phyloP scores from a whole-genome alignment of 2,113 vertebrate species.

The Malurus melanocephalus region DNA sequence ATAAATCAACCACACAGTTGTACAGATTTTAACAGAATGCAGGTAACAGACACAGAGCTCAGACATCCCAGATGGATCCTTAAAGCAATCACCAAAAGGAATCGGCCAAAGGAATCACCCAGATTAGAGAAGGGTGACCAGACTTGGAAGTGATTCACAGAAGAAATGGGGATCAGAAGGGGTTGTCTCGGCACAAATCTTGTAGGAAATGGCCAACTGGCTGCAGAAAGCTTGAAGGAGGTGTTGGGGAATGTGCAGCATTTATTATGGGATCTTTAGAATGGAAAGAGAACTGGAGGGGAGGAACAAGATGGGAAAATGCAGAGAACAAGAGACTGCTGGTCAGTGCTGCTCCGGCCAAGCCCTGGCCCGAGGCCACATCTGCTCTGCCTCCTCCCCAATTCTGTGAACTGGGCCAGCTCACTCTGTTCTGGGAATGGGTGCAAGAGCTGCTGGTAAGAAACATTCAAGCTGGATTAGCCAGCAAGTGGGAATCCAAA shows the following conservation, averaged over 20 bases:
- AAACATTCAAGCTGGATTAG: too few species aligned
- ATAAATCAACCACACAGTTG: background rate
- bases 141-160: rapidly evolving
- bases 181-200: background rate
- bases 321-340: background rate
- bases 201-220: background rate
- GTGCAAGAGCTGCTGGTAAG: too few species aligned
- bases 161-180: background rate
- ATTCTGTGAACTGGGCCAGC: too few species aligned
- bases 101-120: background rate
- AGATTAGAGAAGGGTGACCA: rapidly evolving
- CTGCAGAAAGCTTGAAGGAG: background rate
- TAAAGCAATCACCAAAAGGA: background rate
- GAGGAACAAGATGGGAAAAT: background rate
- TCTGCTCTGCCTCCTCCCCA: too few species aligned
- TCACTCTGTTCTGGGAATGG: too few species aligned
- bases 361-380: too few species aligned
- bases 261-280: background rate
- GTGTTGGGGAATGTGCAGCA: background rate
- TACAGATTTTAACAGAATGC: background rate
- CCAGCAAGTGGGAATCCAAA: too few species aligned
- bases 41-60: background rate
- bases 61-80: rapidly evolving
- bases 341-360: too few species aligned
- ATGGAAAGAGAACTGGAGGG: background rate